Base-by-base conservation (phyloP, 2,888 invertebrate genomes). In the Temnothorax ravouxi region DNA sequence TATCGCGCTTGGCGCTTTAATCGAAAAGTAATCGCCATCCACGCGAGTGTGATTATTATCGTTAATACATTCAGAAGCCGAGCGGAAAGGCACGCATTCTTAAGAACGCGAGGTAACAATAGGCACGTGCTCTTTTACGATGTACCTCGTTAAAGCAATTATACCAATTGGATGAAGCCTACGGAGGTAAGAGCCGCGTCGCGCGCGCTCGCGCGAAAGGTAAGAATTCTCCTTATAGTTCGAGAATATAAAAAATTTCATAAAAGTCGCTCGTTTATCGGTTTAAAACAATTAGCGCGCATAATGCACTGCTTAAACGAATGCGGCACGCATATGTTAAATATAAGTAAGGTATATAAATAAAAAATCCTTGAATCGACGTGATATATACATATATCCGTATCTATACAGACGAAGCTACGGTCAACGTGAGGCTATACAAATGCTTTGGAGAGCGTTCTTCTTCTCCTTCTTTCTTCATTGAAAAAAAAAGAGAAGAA, bases 61-160 rank as follows among this genome's bases (percentile, higher is more conserved):
- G 59, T 38, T 52, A 25, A n/a, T 38, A 64, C 61, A 34, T 44
- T 66, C 66, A 72, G 44, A 59, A 79, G 47, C 9, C 77, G 44
- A 44, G 77, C 25, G 54, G n/a, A 41, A 77, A 54, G 41, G 21
- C 21, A 21, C 29, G 72, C 47, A 47, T 72, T 72, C 74, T 74
- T 72, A 34, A 11, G 44, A 77, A 76, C 13, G 34, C 34, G n/a
- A 52, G 18, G 54, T 71, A 77, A 80, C 74, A 80, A 80, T 80
- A 54, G 79, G 47, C 79, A 80, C 79, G 79, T 72, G 79, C 44
- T 72, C 25, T 25, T 80, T 72, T 47, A 38, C 34, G 79, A 56
- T 59, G 79, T 34, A 79, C 74, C 59, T 80, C 25, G 79, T 80
- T 80, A 80, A 80, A 59, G 74, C 38, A 80, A 80, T 80, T 80